Percentiles rank a stretch among this genome's conserved stretches.
Evolutionary conservation across 2,113 vertebrate genomes (phyloP).

Genomic region (Mastomys natalensis): DNA sequence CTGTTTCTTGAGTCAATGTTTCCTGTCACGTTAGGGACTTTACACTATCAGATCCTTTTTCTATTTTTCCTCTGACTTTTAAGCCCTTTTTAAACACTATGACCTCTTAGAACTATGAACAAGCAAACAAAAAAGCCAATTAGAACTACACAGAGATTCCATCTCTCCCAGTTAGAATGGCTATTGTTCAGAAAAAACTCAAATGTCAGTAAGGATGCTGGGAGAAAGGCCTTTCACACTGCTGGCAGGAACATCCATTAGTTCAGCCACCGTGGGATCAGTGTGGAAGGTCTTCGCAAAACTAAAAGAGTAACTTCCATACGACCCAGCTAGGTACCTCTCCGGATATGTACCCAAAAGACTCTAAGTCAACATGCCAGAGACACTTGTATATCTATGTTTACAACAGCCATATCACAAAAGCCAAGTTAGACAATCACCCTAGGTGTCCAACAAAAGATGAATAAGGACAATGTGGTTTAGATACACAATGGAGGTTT

Average conservation of each 20-base stretch:
- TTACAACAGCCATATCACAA: neutral
- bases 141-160: neutral
- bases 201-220: neutral
- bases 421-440: neutral
- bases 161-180: neutral
- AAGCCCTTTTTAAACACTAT: neutral
- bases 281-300: neutral
- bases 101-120: constrained; percentile 11
- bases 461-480: neutral
- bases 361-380: neutral
- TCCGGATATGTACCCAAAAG: neutral
- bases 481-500: neutral
- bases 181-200: neutral
- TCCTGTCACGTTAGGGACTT: neutral
- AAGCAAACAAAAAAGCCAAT: neutral
- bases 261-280: neutral
- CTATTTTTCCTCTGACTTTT: constrained; percentile 17
- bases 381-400: neutral
- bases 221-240: neutral
- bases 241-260: neutral
- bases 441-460: neutral
- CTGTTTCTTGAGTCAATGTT: neutral
- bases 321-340: neutral
- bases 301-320: neutral
- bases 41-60: neutral